Conservation (phyloP, 2,113 vertebrate genomes). For the Crypturellus undulatus region DNA sequence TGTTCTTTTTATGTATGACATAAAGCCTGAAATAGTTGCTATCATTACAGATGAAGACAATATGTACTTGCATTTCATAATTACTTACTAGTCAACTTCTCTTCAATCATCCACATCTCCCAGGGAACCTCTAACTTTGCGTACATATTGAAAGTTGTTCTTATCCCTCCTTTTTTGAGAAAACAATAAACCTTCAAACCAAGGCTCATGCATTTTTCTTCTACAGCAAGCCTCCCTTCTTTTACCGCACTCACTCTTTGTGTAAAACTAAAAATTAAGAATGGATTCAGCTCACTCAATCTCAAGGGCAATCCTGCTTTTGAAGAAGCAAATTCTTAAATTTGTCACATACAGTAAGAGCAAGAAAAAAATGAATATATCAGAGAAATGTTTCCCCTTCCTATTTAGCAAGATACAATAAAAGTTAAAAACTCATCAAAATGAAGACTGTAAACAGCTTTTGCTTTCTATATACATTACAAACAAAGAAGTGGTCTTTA, state of each 20-base stretch:
- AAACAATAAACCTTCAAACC: not conserved
- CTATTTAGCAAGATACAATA: not conserved
- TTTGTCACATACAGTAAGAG: not conserved
- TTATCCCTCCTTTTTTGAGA: not conserved
- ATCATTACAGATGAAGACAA: constrained; percentile 4
- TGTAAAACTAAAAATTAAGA: not conserved
- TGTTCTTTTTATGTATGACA: constrained; percentile 59
- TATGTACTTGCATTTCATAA: constrained; percentile 43
- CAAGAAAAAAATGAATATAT: not conserved
- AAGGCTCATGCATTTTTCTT: not conserved
- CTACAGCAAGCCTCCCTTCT: not conserved
- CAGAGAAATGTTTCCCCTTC: not conserved
- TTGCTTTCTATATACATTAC: not conserved
- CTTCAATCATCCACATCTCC: not conserved
- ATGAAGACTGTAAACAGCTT: not conserved
- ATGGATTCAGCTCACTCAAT: not conserved
- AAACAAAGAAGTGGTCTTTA: not conserved
- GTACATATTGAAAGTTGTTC: not conserved
- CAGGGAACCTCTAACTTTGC: not conserved
- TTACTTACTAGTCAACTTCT: constrained; percentile 3
- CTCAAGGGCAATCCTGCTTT: not conserved
- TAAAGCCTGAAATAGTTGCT: constrained; percentile 22
- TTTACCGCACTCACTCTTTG: not conserved
- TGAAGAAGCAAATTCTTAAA: not conserved
- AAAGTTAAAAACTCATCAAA: not conserved